Conservation (phyloP, 2,888 invertebrate species). For the Macrophya annulata region DNA sequence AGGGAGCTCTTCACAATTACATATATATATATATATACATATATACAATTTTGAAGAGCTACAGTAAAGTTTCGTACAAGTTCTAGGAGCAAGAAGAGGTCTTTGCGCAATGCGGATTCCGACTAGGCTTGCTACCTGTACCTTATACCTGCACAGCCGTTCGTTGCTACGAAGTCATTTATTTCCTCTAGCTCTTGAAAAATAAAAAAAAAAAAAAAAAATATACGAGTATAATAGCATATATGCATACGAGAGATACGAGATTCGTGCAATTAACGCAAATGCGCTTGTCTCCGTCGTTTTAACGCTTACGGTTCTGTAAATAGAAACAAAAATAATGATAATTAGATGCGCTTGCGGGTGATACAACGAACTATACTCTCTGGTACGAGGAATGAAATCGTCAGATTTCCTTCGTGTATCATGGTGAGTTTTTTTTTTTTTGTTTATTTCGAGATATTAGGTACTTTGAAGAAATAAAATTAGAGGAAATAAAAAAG, state of each 20-base stretch:
- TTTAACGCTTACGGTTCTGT: neutral
- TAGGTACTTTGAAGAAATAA: neutral
- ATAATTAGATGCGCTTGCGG: neutral
- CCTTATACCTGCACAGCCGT: neutral
- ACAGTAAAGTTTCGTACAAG: slow-evolving; percentile 25
- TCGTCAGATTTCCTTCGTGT: neutral
- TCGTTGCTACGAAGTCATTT: slow-evolving; percentile 3
- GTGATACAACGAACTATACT: neutral
- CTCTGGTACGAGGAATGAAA: neutral
- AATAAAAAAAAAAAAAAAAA: neutral
- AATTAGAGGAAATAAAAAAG: neutral
- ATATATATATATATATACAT: neutral
- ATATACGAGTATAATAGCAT: neutral
- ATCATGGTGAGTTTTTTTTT: neutral
- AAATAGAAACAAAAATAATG: neutral
- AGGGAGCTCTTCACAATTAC: neutral
- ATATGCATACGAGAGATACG: neutral
- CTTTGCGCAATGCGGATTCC: slow-evolving; percentile 30
- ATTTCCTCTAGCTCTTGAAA: slow-evolving; percentile 1
- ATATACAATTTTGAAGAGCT: neutral
- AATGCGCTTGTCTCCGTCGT: slow-evolving; percentile 6
- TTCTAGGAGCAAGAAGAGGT: neutral
- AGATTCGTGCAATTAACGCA: slow-evolving; percentile 20
- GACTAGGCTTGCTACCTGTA: slow-evolving; percentile 10
- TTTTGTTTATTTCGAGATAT: neutral